Evolutionary conservation across 2,113 vertebrate genomes (phyloP), one percentile per base, ranked within the genome.

Genomic region (Callopanchax toddi): DNA sequence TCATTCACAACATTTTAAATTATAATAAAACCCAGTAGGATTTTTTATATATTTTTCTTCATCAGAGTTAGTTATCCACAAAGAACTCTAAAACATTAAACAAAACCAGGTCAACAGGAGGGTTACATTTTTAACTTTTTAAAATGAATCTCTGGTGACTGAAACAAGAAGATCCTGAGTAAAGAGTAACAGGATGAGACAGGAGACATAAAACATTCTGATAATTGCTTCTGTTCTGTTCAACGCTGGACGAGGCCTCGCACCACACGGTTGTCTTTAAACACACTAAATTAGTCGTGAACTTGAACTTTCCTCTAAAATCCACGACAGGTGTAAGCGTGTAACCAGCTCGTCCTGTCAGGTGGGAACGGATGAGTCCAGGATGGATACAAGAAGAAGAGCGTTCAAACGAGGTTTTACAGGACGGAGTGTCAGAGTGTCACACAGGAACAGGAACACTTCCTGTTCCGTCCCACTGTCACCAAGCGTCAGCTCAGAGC

Each of bases 201-300:
- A n/a, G n/a, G 55, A 64, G 55, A 26, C 42, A 52, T 21, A 54
- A 50, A 50, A 71, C 21, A 54, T 54, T 60, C 48, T 11, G 26
- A n/a, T 70, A 83, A 86, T 76, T 76, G 77, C 59, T 58, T 49
- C 55, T 37, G 13, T 25, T 44, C 36, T 23, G 54, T 76, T 59
- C 57, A 51, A 49, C 13, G 32, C 16, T 22, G 2, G 6, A 44
- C 57, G 23, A 10, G 34, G 1, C 51, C 32, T 39, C 0, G 1
- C 55, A 21, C 22, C 29, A 42, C 11, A 39, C 11, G 15, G 3
- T 20, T 11, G 22, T 29, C 13, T 52, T 18, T 25, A 18, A 60
- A 48, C 17, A 40, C 34, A 50, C 17, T 5, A 18, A 15, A 15
- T 11, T 62, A 8, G n/a, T 11, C n/a, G 29, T 20, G 36, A 20